A percentile compares a stretch with the other conserved stretches of the same genome.
Conservation (phyloP, 2,797 vertebrate species). For the Leucoraja ocellata region DNA sequence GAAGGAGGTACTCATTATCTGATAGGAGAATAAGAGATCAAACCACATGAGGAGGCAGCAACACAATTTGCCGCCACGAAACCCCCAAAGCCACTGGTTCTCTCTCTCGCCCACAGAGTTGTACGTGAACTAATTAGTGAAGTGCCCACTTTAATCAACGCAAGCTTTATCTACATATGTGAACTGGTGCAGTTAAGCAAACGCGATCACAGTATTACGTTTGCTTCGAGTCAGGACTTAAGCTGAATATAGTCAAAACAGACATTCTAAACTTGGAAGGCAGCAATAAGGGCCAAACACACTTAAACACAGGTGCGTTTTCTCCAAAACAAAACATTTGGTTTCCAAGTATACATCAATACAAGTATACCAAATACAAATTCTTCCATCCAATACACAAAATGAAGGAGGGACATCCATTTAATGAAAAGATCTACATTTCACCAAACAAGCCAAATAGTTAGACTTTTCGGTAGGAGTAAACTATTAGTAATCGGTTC, state of each 20-base stretch:
- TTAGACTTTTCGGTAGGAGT: not conserved
- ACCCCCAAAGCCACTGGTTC: conserved; percentile 15
- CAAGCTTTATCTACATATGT: not conserved
- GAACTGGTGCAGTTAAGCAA: not conserved
- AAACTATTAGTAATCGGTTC: not conserved
- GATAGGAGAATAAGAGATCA: not conserved
- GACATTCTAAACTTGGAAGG: not conserved
- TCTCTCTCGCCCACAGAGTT: not conserved
- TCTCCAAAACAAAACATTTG: conserved; percentile 31
- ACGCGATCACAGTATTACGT: not conserved
- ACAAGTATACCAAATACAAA: not conserved
- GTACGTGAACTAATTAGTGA: not conserved
- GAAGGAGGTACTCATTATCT: not conserved
- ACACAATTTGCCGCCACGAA: conserved; percentile 29
- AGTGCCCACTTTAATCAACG: not conserved
- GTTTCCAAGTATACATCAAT: not conserved
- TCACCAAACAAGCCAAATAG: not conserved
- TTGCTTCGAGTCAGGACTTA: not conserved
- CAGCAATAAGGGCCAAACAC: conserved; percentile 16
- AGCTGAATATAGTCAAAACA: conserved; percentile 1
- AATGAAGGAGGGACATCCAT: not conserved
- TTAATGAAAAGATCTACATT: not conserved
- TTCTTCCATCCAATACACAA: not conserved
- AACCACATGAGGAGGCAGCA: not conserved
- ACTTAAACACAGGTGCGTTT: conserved; percentile 28